Evolutionary conservation across 2,797 vertebrate genomes (phyloP).

Genomic region (Mustela erminea): DNA sequence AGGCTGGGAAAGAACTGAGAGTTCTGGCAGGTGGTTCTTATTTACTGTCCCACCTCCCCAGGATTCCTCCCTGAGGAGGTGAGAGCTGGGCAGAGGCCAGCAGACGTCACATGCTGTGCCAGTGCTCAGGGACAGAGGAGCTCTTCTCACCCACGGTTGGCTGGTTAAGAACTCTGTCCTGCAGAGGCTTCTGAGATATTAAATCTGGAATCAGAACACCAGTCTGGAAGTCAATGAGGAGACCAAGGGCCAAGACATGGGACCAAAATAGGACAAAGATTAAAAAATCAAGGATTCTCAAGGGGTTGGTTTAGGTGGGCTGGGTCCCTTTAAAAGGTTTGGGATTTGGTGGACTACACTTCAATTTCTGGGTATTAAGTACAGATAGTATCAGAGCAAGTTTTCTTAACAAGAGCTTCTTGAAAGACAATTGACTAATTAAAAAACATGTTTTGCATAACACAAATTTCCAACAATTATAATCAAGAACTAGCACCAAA

Average conservation of each 20-base stretch:
- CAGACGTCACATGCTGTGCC: background rate
- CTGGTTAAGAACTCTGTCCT: background rate
- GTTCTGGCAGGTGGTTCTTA: background rate
- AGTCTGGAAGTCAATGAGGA: background rate
- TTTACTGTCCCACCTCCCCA: background rate
- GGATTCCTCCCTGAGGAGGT: background rate
- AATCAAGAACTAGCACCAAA: constrained; percentile 62
- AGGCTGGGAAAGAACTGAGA: background rate
- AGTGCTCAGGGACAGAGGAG: background rate
- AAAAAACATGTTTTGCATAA: constrained; percentile 51
- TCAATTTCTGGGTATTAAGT: background rate
- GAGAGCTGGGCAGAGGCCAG: background rate
- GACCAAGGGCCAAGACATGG: background rate
- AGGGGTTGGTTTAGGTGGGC: background rate
- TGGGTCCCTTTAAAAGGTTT: background rate
- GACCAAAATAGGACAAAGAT: background rate
- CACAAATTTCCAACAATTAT: constrained; percentile 51
- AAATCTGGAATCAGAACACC: background rate
- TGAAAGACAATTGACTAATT: constrained; percentile 61
- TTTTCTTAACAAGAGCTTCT: constrained; percentile 1
- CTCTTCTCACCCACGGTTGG: background rate
- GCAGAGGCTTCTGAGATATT: background rate
- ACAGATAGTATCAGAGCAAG: background rate
- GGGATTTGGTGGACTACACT: background rate
- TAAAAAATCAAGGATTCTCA: background rate